Evolutionary conservation across 2,888 invertebrate genomes (phyloP).

Genomic region (Dicyrtoma fusca): DNA sequence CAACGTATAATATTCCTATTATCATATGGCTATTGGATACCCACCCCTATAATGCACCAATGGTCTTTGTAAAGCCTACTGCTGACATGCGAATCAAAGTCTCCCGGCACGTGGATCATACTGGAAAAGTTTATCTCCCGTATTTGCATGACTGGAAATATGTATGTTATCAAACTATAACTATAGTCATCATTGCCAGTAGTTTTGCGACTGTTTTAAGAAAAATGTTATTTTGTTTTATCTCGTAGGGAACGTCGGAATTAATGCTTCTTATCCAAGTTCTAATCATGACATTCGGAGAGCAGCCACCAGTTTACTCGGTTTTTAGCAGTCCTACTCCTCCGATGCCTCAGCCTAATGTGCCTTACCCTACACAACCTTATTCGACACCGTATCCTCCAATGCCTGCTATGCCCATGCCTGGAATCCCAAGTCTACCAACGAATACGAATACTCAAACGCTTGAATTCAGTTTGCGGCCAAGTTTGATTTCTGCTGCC

Average conservation of each 20-base stretch:
- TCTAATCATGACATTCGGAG: slow-evolving; percentile 90
- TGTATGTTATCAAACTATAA: slow-evolving; percentile 61
- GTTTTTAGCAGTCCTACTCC: slow-evolving; percentile 58
- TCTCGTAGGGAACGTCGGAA: slow-evolving; percentile 68
- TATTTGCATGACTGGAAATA: slow-evolving; percentile 94
- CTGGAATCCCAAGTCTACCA: slow-evolving; percentile 8
- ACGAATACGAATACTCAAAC: slow-evolving; percentile 20
- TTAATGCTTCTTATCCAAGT: slow-evolving; percentile 85
- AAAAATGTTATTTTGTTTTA: slow-evolving; percentile 37
- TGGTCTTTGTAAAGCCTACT: slow-evolving; percentile 77
- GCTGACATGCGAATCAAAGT: slow-evolving; percentile 93
- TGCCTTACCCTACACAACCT: slow-evolving; percentile 47
- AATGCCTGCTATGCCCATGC: slow-evolving; percentile 54
- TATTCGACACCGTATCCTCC: slow-evolving; percentile 38
- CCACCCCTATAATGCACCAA: slow-evolving; percentile 94
- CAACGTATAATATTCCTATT: slow-evolving; percentile 92
- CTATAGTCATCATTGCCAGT: too few species aligned
- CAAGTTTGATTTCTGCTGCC: slow-evolving; percentile 90
- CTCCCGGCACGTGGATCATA: slow-evolving; percentile 90
- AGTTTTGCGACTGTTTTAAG: neutral
- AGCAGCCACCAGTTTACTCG: slow-evolving; percentile 90
- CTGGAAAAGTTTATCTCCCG: slow-evolving; percentile 94
- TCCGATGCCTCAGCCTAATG: slow-evolving; percentile 41
- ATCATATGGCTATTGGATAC: slow-evolving; percentile 96
- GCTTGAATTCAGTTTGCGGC: slow-evolving; percentile 67